A percentile compares a stretch with the other conserved stretches of the same genome.
Evolutionary conservation across 1,140 invertebrate species (phyloP).

Genomic region (Euura lappo): DNA sequence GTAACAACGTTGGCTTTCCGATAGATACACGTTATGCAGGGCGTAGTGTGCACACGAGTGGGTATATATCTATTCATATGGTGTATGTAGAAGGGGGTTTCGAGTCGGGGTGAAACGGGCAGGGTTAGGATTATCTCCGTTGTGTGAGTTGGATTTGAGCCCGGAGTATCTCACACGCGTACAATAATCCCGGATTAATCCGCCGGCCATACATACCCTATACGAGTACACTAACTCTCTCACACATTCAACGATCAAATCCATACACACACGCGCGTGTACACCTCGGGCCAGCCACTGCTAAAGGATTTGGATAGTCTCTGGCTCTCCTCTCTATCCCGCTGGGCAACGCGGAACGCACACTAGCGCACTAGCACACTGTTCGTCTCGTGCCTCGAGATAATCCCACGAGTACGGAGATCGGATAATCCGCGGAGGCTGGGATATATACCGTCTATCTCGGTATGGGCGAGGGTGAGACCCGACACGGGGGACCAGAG

Average conservation of each 20-base stretch:
- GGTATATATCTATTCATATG: too few species aligned
- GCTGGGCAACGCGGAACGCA: background rate
- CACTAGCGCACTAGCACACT: background rate
- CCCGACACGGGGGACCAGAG: constrained; percentile 20
- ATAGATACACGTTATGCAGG: too few species aligned
- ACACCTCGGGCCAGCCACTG: constrained; percentile 20
- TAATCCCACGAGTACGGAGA: constrained; percentile 57
- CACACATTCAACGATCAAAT: constrained; percentile 5
- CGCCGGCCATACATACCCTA: constrained; percentile 33
- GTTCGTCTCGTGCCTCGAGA: constrained; percentile 34
- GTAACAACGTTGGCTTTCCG: too few species aligned
- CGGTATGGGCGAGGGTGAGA: constrained; percentile 19
- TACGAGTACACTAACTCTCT: background rate
- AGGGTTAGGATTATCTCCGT: constrained; percentile 53
- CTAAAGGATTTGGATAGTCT: constrained; percentile 49
- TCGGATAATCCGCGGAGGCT: constrained; percentile 55
- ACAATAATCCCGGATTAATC: constrained; percentile 58
- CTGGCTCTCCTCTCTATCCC: background rate
- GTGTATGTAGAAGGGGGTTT: background rate
- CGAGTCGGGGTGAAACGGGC: constrained; percentile 22
- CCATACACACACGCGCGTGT: constrained; percentile 19
- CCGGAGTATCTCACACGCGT: constrained; percentile 40
- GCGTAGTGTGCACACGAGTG: too few species aligned
- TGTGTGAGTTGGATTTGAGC: constrained; percentile 58
- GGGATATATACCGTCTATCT: constrained; percentile 29